Evolutionary conservation across 2,113 vertebrate species (phyloP).

Genomic region (Notechis scutatus): DNA sequence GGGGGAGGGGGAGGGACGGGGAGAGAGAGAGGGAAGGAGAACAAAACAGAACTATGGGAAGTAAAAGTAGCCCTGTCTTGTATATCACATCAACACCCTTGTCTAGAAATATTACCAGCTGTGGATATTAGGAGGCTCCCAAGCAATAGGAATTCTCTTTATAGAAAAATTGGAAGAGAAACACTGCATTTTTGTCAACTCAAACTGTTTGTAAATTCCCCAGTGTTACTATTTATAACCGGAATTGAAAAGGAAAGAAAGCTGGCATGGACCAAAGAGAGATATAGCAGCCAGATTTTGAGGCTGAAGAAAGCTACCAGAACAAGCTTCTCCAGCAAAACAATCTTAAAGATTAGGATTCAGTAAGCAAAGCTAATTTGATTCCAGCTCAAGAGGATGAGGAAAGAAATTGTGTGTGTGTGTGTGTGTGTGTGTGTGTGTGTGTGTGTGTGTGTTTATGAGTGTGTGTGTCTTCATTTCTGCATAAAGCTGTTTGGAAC

Average conservation of each 20-base stretch:
- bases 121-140: background rate
- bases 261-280: background rate
- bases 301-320: background rate
- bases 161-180: background rate
- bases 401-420: background rate
- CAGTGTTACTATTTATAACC: background rate
- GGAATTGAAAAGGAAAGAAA: background rate
- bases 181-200: background rate
- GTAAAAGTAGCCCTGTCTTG: background rate
- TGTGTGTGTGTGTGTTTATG: background rate
- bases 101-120: background rate
- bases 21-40: no score
- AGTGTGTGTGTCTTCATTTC: background rate
- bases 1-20: no score
- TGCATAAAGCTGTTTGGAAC: background rate
- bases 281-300: background rate
- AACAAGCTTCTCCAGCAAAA: background rate
- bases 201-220: background rate
- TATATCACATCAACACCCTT: background rate
- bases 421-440: background rate
- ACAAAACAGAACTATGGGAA: background rate
- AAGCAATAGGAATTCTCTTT: background rate
- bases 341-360: background rate
- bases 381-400: background rate
- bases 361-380: background rate